These are phyloP conservation scores for Mirza zaza DNA, from an alignment of 2,113 vertebrate species.

Conservation along the genomic window DNA sequence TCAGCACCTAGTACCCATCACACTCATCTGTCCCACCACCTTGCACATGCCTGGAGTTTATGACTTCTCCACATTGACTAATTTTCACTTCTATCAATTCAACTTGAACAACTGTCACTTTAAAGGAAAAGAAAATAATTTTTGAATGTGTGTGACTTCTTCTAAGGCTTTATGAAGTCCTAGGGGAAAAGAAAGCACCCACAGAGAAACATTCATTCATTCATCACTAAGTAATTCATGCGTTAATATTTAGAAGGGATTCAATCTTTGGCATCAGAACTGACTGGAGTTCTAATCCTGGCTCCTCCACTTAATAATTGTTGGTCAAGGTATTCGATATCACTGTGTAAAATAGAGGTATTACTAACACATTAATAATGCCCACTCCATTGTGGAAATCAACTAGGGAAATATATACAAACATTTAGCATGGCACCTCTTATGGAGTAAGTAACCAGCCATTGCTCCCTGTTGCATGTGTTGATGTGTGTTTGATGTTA, in stretches of 20 bases:
- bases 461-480: background rate
- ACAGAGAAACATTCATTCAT: background rate
- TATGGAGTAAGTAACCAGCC: background rate
- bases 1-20: background rate
- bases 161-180: background rate
- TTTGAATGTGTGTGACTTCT: background rate
- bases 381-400: background rate
- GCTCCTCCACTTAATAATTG: background rate
- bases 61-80: background rate
- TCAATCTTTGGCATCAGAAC: background rate
- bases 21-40: background rate
- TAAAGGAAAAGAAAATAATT: slow-evolving; percentile 11
- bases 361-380: background rate
- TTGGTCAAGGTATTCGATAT: background rate
- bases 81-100: slow-evolving; percentile 31
- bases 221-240: background rate
- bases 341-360: background rate
- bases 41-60: background rate
- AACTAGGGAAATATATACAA: background rate
- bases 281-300: background rate
- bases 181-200: background rate
- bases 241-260: background rate
- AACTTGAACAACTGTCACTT: background rate
- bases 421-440: background rate
- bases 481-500: background rate